Conservation (phyloP, 2,888 invertebrate species). For the Formica aserva region DNA sequence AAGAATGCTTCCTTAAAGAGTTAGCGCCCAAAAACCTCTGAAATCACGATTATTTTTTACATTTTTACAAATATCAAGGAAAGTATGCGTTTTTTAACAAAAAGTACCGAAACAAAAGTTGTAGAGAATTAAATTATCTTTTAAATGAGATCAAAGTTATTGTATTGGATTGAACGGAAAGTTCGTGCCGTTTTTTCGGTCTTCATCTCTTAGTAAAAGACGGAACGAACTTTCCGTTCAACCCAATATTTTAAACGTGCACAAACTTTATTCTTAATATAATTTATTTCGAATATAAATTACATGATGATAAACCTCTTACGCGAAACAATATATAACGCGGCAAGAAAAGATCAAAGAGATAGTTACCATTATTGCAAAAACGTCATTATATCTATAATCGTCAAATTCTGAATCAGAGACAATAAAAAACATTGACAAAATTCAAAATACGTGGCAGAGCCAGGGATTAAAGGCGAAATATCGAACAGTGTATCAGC, state of each 20-base stretch:
- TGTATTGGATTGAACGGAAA: too few species aligned
- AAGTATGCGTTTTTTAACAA: too few species aligned
- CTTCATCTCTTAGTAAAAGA: too few species aligned
- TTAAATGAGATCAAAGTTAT: too few species aligned
- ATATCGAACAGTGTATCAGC: conserved; percentile 14
- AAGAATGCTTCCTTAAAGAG: too few species aligned
- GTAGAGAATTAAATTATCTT: too few species aligned
- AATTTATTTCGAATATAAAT: conserved; percentile 14
- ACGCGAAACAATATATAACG: not conserved
- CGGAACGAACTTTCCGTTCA: too few species aligned
- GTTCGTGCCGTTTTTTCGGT: too few species aligned
- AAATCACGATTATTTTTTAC: too few species aligned
- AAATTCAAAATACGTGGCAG: not conserved
- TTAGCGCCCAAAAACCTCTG: too few species aligned
- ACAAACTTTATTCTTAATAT: not conserved
- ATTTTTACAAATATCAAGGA: too few species aligned
- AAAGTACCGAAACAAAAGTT: too few species aligned
- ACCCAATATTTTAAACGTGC: not conserved
- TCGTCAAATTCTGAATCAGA: conserved; percentile 2
- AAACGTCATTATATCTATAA: not conserved
- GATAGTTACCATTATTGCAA: not conserved
- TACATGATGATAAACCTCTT: not conserved
- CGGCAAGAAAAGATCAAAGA: not conserved
- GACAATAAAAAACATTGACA: not conserved
- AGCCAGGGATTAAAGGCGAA: conserved; percentile 18